phyloP scores from a whole-genome alignment of 1,140 invertebrate species.

The Cotesia typhae region DNA sequence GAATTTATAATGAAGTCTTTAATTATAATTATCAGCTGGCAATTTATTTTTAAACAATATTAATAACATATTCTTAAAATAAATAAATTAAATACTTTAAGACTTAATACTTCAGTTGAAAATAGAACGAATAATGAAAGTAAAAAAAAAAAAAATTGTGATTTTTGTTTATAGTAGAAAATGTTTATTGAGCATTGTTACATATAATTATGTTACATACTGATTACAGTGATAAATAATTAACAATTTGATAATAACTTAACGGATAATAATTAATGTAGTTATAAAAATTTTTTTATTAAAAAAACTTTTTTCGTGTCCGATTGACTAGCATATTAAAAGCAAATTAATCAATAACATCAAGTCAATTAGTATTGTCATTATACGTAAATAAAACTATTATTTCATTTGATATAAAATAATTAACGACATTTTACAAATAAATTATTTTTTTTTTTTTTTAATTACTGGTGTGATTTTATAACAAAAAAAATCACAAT shows the following conservation, averaged over 20 bases:
- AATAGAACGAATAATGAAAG: too few relatives aligned
- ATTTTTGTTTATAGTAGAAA: constrained; percentile 50
- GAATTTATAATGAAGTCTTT: too few relatives aligned
- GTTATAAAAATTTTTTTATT: constrained; percentile 36
- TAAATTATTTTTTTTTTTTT: not conserved
- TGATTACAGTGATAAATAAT: constrained; percentile 47
- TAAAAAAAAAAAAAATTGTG: too few relatives aligned
- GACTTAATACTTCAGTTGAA: too few relatives aligned
- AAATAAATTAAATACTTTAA: too few relatives aligned
- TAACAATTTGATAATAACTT: constrained; percentile 45
- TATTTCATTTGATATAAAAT: constrained; percentile 28
- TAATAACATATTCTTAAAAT: too few relatives aligned
- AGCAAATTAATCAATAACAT: constrained; percentile 16
- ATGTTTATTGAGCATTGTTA: constrained; percentile 64
- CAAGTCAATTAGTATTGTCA: too few relatives aligned
- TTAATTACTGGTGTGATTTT: not conserved
- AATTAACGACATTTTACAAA: constrained; percentile 21
- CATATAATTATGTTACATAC: constrained; percentile 57
- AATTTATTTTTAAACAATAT: too few relatives aligned
- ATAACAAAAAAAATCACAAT: constrained; percentile 1
- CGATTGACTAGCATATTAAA: constrained; percentile 34
- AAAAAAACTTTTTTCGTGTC: constrained; percentile 32
- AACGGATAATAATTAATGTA: constrained; percentile 41
- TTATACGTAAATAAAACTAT: constrained; percentile 9
- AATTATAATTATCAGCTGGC: too few relatives aligned